Base-by-base conservation (phyloP, 2,797 vertebrate species). In the Zenarchopterus dispar region DNA sequence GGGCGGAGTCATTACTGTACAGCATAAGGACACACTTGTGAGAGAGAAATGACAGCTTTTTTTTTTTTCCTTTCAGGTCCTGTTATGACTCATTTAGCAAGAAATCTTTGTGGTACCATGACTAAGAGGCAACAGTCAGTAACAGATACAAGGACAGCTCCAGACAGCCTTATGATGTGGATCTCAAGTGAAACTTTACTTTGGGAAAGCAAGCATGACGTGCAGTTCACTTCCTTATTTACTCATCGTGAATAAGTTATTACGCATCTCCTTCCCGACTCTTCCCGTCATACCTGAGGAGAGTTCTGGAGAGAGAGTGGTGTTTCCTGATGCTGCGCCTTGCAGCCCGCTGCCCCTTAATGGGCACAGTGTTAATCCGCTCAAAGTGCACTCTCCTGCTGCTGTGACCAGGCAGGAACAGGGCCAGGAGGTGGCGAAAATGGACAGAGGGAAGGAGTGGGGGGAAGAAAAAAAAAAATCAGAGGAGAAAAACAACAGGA, bases 301-400 rank as follows among this genome's bases (percentile, higher is more conserved):
- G 94, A 2, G 94, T 97, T 93, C 95, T 93, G 91, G 97, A 96
- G 84, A 98, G 93, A 46, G 96, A 96, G 88, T 94, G 94, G 82
- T 93, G 94, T 80, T 96, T 98, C 81, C 94, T 94, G 91, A 93
- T 89, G 86, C 92, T 92, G 70, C 93, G 95, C 68, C 94, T 92
- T 81, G 95, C 95, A 80, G 94, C 95, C 70, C 91, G 93, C 82
- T 93, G 92, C 75, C 97, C 96, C 66, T 92, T 92, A 87, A 94
- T 72, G 43, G 98, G 97, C 91, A 99, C 93, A 53, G 98, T 99
- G 90, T 96, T 96, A 93, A 96, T 96, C 91, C 92, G 93, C 80
- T 96, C 95, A 95, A 97, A 98, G 87, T 92, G 96, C 61, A 98
- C 97, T 92, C 94, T 94, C 81, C 94, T 97, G 94, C 94, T 96